Evolutionary conservation across 2,113 vertebrate genomes (phyloP).

Genomic region (Lamprologus lemairii): DNA sequence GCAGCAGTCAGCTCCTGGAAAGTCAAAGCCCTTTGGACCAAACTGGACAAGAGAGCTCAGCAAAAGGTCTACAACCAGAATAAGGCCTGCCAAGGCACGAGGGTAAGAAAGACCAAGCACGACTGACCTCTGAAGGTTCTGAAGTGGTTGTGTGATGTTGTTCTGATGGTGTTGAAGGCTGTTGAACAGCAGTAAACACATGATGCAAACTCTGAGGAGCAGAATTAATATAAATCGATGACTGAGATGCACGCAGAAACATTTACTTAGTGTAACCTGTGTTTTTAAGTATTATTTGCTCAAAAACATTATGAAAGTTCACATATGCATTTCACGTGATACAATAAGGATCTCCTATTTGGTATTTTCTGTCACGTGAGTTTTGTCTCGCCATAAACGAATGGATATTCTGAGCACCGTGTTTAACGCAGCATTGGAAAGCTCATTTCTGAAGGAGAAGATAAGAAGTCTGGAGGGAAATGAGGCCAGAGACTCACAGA

Average conservation of each 20-base stretch:
- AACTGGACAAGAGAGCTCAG: constrained; percentile 88
- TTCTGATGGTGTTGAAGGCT: background rate
- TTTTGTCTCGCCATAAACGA: background rate
- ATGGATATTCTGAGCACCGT: background rate
- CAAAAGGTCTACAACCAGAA: constrained; percentile 90
- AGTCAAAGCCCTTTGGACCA: constrained; percentile 93
- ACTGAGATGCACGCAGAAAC: background rate
- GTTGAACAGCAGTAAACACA: background rate
- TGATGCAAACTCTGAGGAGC: background rate
- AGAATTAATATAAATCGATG: background rate
- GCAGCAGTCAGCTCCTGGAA: constrained; percentile 87
- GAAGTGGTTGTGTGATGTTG: background rate
- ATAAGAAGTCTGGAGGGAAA: constrained; percentile 29
- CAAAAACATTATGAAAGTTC: background rate
- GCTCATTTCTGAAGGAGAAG: background rate
- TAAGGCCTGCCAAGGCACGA: constrained; percentile 78
- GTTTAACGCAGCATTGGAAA: background rate
- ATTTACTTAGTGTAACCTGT: too few species aligned
- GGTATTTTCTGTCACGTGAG: background rate
- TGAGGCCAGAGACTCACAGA: background rate
- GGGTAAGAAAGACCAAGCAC: constrained; percentile 68
- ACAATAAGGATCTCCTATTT: background rate
- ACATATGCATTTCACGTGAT: background rate
- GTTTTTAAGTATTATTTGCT: background rate
- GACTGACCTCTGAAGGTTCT: background rate